Percentiles rank a stretch among this genome's conserved stretches.
These are phyloP conservation scores for Parapsyche elsis DNA, from an alignment of 1,140 invertebrate genomes.

Conservation along the genomic window DNA sequence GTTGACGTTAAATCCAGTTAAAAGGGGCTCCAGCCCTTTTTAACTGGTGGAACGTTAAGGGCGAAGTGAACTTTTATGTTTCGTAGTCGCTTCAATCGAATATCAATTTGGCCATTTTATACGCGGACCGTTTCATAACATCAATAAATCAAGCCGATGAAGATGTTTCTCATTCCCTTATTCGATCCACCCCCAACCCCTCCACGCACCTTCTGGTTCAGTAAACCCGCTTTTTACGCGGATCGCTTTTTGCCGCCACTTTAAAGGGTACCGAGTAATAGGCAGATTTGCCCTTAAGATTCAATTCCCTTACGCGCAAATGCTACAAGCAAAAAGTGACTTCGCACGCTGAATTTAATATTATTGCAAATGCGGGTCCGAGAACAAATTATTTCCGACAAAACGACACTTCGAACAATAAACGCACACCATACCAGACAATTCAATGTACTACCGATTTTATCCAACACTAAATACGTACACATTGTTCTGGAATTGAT, in stretches of 20 bases:
- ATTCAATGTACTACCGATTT: too few relatives aligned
- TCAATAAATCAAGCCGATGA: conserved; percentile 44
- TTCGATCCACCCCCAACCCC: background rate
- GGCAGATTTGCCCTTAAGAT: conserved; percentile 31
- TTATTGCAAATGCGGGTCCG: background rate
- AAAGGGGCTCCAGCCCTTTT: too few relatives aligned
- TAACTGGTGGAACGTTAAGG: too few relatives aligned
- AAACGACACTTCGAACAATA: too few relatives aligned
- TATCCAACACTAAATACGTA: too few relatives aligned
- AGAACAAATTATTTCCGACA: background rate
- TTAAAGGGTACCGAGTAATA: conserved; percentile 15
- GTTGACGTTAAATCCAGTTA: too few relatives aligned
- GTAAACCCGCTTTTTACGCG: conserved; percentile 12
- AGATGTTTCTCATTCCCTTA: conserved; percentile 13
- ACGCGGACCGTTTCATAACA: conserved; percentile 37
- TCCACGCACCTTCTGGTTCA: background rate
- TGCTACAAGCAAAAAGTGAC: background rate
- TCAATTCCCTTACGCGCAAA: background rate
- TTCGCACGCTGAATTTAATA: background rate
- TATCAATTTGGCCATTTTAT: conserved; percentile 39
- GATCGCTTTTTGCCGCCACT: conserved; percentile 16
- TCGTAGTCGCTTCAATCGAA: conserved; percentile 30
- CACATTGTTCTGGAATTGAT: too few relatives aligned
- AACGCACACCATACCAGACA: too few relatives aligned
- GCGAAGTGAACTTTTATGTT: conserved; percentile 37